Base-by-base conservation (phyloP, 2,113 vertebrate genomes). In the Nanorana parkeri region DNA sequence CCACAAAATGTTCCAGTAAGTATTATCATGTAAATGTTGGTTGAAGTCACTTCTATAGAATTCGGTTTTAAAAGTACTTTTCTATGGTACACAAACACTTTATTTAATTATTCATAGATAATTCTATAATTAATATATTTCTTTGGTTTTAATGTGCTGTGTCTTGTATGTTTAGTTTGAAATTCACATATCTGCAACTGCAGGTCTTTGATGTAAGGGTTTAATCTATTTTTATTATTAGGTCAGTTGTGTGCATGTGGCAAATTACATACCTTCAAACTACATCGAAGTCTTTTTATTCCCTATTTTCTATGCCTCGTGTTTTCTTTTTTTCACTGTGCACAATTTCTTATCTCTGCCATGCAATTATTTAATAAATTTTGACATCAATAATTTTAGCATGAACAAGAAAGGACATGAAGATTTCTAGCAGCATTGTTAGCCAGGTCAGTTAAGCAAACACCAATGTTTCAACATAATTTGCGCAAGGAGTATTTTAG, bases 161-260 rank as follows among this genome's bases (percentile, higher is more conserved):
- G 32, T 79, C 66, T 58, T 69, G 77, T 54, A 54, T 79, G 23
- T 52, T 56, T 79, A 28, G 66, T 69, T 24, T 79, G 56, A 68
- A 26, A 24, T 67, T 60, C 41, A 32, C 66, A 41, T n/a, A 17
- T 69, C 60, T 79, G 66, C 65, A 26, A 79, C 17, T 69, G 24
- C 64, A 78, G 51, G 17, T 41, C 54, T 55, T 56, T 79, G 77
- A 79, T 79, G 64, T 69, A 79, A 47, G 77, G 29, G 54, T 79
- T 79, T 79, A 79, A 79, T 79, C 77, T 79, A 79, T 79, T 79
- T 79, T 79, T 79, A 79, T 79, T 68, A 65, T 79, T 68, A 79
- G 52, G 65, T 69, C 68, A 58, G 77, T 79, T 24, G 56, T 68
- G 21, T 67, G 51, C 54, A 78, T 58, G 77, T 36, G 24, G 66